Base-by-base conservation (phyloP, 2,888 invertebrate species). In the Sinotaia quadrata region DNA sequence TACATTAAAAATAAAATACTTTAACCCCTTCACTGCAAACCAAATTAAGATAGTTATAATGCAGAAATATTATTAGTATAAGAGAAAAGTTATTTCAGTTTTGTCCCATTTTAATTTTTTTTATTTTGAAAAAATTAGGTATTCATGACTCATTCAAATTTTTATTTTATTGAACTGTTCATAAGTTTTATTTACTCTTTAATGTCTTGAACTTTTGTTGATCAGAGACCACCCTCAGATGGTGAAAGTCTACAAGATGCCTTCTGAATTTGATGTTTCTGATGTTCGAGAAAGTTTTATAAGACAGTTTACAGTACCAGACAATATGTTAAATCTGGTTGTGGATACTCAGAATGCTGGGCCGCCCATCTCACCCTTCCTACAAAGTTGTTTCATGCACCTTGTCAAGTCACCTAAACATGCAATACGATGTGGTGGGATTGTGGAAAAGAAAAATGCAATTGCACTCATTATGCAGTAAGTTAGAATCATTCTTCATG, bases 271-370 rank as follows among this genome's bases (percentile, higher is more conserved):
- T 81, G 87, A 85, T 37, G 82, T 90, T 33, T 90, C 91, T 0
- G 90, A 90, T 92, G 94, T 97, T 3, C 92, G 99, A 49, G 99
- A 99, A 88, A 98, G 98, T 79, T 99, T 99, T 88, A 98, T 99
- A 95, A 92, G 97, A 8, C 97, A 98, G 88, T 99, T 99, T 67
- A 80, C 85, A 21, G 81, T 81, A 15, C 74, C 75, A 58, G 78
- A 75, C 21, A 78, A 74, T 2, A 81, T 81, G 60, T 75, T 84
- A 8, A 81, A 81, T 62, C 75, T 84, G 21, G 78, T 82, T 27
- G 72, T 84, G 66, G 83, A 83, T 68, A 78, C 81, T 0, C 77
- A 80, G 58, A 83, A 82, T 49, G 71, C 65, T 10, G 67, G 56
- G 3, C 77, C 81, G 51, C 78, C 79, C 29, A 68, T 72, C 29